These are phyloP conservation scores for Saguinus imperator DNA, from an alignment of 2,113 vertebrate species.

Conservation along the genomic window DNA sequence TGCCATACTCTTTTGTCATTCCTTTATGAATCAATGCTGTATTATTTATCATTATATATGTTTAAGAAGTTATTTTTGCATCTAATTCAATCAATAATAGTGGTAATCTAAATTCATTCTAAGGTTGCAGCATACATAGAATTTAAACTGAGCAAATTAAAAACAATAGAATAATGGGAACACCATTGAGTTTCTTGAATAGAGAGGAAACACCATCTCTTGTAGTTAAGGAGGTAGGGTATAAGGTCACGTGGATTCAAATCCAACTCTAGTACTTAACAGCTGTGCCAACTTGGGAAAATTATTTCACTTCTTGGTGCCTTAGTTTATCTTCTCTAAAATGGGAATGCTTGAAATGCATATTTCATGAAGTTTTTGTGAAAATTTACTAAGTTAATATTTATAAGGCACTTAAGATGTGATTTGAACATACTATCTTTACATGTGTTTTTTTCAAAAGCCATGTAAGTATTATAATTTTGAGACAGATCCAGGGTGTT, in stretches of 20 bases:
- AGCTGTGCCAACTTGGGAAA: neutral
- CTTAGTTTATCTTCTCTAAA: neutral
- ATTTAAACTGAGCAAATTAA: neutral
- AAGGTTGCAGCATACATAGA: neutral
- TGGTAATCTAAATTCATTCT: neutral
- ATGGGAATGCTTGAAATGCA: neutral
- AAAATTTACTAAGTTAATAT: neutral
- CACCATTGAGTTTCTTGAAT: neutral
- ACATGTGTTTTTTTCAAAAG: neutral
- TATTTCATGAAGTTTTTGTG: neutral
- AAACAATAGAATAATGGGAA: neutral
- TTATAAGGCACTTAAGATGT: neutral
- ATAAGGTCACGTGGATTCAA: neutral
- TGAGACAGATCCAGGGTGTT: neutral
- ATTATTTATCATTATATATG: neutral
- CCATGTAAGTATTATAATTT: neutral
- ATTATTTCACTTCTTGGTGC: neutral
- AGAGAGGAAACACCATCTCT: neutral
- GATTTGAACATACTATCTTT: neutral
- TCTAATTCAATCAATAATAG: neutral
- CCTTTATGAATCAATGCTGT: neutral
- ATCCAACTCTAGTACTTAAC: neutral
- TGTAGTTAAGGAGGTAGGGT: neutral
- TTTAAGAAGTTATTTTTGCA: neutral
- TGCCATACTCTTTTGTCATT: neutral